Evolutionary conservation across 2,797 vertebrate genomes (phyloP).

Genomic region (Sparus aurata): DNA sequence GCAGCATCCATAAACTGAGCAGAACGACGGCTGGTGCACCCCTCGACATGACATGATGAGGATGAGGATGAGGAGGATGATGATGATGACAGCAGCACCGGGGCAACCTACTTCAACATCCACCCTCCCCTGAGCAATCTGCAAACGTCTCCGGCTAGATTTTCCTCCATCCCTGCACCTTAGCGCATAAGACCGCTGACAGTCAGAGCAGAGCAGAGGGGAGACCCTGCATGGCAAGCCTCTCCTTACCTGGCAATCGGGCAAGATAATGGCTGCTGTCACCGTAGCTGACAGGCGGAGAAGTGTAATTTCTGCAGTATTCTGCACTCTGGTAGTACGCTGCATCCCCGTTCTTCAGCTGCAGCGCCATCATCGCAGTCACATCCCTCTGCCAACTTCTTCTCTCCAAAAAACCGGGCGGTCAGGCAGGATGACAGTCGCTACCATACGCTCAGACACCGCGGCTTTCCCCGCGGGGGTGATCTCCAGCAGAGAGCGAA

Average conservation of each 20-base stretch:
- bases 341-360: conserved; percentile 83
- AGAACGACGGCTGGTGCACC: conserved; percentile 36
- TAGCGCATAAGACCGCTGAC: conserved; percentile 44
- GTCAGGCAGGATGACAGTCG: conserved; percentile 64
- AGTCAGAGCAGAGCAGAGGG: conserved; percentile 29
- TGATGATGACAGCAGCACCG: conserved; percentile 54
- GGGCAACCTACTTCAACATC: conserved; percentile 47
- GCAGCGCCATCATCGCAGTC: conserved; percentile 87
- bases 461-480: conserved; percentile 45
- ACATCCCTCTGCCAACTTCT: conserved; percentile 84
- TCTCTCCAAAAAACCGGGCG: conserved; percentile 63
- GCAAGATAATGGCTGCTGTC: conserved; percentile 84
- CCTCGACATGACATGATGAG: conserved; percentile 47
- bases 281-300: conserved; percentile 78
- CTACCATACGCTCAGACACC: conserved; percentile 46
- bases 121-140: conserved; percentile 43
- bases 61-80: conserved; percentile 32
- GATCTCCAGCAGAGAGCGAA: background rate
- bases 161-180: conserved; percentile 52
- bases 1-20: conserved; percentile 53
- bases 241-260: conserved; percentile 84
- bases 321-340: conserved; percentile 82
- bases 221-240: conserved; percentile 19
- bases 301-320: conserved; percentile 82
- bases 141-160: conserved; percentile 37